A percentile compares a stretch with the other conserved stretches of the same genome.
phyloP scores from a whole-genome alignment of 2,888 invertebrate genomes.

The Ariolimax columbianus region DNA sequence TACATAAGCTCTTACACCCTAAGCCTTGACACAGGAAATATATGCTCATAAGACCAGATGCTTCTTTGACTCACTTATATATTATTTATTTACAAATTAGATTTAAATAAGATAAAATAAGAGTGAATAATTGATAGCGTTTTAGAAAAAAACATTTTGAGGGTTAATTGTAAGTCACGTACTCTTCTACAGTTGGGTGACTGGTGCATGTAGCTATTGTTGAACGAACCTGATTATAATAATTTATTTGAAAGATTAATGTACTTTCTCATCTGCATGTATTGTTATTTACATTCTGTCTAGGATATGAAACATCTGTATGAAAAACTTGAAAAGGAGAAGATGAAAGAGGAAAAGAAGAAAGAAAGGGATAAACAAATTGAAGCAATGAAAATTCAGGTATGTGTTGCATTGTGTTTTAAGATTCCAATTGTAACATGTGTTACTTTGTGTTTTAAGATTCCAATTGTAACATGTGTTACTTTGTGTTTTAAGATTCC shows the following conservation, averaged over 20 bases:
- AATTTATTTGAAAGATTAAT: not conserved
- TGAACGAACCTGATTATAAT: not conserved
- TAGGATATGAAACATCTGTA: conserved; percentile 68
- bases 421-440: conserved; percentile 19
- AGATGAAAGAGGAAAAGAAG: conserved; percentile 66
- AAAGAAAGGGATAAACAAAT: conserved; percentile 68
- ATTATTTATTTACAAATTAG: too few species aligned
- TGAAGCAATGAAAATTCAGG: conserved; percentile 71
- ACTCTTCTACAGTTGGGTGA: too few species aligned
- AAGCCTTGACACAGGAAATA: too few species aligned
- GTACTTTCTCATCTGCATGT: not conserved
- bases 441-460: not conserved
- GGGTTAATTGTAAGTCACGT: too few species aligned
- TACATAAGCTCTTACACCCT: too few species aligned
- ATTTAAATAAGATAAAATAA: too few species aligned
- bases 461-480: conserved; percentile 15
- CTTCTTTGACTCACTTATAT: too few species aligned
- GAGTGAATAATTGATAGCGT: too few species aligned
- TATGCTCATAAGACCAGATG: too few species aligned
- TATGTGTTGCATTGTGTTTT: conserved; percentile 45
- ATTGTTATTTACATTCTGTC: conserved; percentile 9
- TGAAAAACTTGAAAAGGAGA: conserved; percentile 65
- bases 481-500: not conserved
- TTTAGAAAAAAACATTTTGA: too few species aligned
- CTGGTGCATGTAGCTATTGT: too few species aligned